These are phyloP conservation scores for Aegotheles bennettii DNA, from an alignment of 2,113 vertebrate genomes.

Conservation along the genomic window DNA sequence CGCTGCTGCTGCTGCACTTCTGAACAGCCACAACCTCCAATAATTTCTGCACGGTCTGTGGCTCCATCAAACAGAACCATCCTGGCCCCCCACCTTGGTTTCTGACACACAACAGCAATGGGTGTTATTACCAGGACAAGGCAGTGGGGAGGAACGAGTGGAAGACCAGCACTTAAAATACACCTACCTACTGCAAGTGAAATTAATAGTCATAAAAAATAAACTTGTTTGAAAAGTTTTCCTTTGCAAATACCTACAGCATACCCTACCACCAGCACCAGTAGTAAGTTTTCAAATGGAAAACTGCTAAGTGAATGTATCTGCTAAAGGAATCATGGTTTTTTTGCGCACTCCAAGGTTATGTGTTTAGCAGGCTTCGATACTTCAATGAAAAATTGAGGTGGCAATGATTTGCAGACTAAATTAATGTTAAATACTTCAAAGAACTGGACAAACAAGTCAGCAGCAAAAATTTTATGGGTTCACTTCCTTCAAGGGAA, in stretches of 20 bases:
- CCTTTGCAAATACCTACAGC: not conserved
- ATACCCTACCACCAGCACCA: not conserved
- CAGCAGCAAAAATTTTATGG: slow-evolving; percentile 74
- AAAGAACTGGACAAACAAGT: slow-evolving; percentile 76
- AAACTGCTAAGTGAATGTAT: slow-evolving; percentile 36
- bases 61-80: not conserved
- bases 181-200: not conserved
- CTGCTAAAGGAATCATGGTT: slow-evolving; percentile 39
- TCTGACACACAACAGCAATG: not conserved
- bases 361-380: slow-evolving; percentile 64
- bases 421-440: slow-evolving; percentile 77
- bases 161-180: not conserved
- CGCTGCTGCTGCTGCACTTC: too few relatives aligned
- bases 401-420: slow-evolving; percentile 71
- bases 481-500: slow-evolving; percentile 75
- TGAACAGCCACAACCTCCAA: not conserved
- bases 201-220: not conserved
- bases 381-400: slow-evolving; percentile 69
- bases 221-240: not conserved
- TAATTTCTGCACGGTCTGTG: not conserved
- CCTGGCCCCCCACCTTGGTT: not conserved
- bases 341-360: not conserved
- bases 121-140: not conserved
- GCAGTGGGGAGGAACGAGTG: not conserved
- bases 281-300: not conserved